phyloP scores from a whole-genome alignment of 2,888 invertebrate species.

The Tetrapedia diversipes region DNA sequence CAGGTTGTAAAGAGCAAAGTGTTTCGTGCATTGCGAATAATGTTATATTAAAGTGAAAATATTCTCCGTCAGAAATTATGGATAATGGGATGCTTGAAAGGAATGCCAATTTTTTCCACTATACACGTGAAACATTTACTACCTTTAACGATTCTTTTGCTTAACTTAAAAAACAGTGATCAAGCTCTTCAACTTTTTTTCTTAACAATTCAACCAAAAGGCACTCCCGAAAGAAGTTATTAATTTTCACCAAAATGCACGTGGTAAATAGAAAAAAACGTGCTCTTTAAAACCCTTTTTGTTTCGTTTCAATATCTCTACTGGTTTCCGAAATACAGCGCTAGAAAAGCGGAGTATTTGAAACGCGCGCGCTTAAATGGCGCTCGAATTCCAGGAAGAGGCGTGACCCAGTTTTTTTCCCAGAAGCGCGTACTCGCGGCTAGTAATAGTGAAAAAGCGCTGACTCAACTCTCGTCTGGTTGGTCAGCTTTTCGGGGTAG shows the following conservation, averaged over 20 bases:
- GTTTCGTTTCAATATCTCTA: background rate
- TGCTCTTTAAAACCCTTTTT: background rate
- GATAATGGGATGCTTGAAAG: no score
- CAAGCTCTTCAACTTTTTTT: no score
- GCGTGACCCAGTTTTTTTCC: background rate
- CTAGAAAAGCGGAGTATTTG: background rate
- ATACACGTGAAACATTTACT: no score
- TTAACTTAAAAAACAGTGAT: no score
- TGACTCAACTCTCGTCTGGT: conserved; percentile 1
- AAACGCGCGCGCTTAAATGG: background rate
- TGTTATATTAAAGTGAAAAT: no score
- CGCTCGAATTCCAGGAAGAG: background rate
- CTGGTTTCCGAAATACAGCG: background rate
- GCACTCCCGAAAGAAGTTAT: background rate
- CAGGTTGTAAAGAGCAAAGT: no score
- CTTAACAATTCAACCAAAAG: background rate
- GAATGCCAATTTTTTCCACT: no score
- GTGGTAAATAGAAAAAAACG: background rate
- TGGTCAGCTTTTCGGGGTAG: background rate
- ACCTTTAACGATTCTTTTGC: no score
- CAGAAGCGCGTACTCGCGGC: conserved; percentile 3
- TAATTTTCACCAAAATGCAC: background rate
- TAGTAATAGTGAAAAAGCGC: background rate
- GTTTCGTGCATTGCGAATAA: no score
- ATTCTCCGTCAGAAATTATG: no score